Evolutionary conservation across 1,140 invertebrate species (phyloP), one percentile per base, ranked within the genome.

Genomic region (Babylonia areolata): DNA sequence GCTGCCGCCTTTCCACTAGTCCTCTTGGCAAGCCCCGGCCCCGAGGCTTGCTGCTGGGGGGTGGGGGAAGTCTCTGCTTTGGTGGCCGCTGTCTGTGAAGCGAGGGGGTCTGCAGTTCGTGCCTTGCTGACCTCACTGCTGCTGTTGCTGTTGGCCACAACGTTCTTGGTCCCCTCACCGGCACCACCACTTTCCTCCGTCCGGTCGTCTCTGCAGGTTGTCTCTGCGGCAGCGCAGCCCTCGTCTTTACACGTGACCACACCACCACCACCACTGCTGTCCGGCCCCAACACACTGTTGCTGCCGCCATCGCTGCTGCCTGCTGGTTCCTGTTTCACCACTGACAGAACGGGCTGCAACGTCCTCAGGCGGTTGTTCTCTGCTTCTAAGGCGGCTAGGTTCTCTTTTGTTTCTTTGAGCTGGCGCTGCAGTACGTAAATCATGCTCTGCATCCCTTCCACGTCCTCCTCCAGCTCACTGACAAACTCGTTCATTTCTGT

Each of bases 401-500:
- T 90, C 80, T 94, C 93, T 73, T 92, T 92, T 28, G 93, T 86
- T 73, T 94, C 93, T 78, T 93, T 92, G 5, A 99, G 93, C 93
- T 99, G 98, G 93, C 98, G 97, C 92, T 99, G 98, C 81, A 99
- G 95, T 94, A 97, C 97, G 92, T 97, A 96, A 90, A 99, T 98
- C 84, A 98, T 99, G 92, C 97, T 98, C 95, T 99, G 98, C 98
- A 99, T 98, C 9, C 98, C 98, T 94, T 99, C 98, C 23, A 99
- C 97, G 94, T 99, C 98, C 94, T 99, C 98, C 91, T 99, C 98
- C 80, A 99, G 94, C 92, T 99, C 98, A 94, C 98, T 97, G 40
- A 99, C 95, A 93, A 99, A 97, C 92, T 99, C 98, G 92, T 99
- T 98, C 90, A 99, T 94, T 95, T 99, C 98, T 98, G 95, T 92